These are phyloP conservation scores for Hypsibius dujardini DNA, from an alignment of 1,140 invertebrate genomes.

Conservation along the genomic window DNA sequence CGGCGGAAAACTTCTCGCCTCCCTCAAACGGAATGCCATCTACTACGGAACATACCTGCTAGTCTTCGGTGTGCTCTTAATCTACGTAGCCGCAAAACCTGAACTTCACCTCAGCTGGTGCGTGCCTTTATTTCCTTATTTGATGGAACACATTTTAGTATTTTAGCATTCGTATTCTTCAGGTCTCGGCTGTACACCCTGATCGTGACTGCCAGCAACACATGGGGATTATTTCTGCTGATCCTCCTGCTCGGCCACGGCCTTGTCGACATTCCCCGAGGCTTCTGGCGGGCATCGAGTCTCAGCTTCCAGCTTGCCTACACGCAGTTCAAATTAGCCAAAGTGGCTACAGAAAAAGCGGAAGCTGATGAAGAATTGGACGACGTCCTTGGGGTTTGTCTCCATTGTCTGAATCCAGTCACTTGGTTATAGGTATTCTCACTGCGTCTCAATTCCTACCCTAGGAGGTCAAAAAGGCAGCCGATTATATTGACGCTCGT, in stretches of 20 bases:
- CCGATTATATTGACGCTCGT: slow-evolving; percentile 32
- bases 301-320: slow-evolving; percentile 46
- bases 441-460: too few species aligned
- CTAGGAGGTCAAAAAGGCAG: slow-evolving; percentile 32
- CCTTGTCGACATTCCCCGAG: slow-evolving; percentile 79
- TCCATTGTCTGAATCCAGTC: slow-evolving; percentile 36
- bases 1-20: slow-evolving; percentile 79
- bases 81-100: slow-evolving; percentile 79
- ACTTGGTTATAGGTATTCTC: slow-evolving; percentile 44
- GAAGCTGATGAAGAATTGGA: slow-evolving; percentile 90
- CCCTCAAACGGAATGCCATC: slow-evolving; percentile 86
- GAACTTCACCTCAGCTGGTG: slow-evolving; percentile 48
- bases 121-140: background rate
- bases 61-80: slow-evolving; percentile 78
- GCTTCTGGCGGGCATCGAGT: slow-evolving; percentile 49
- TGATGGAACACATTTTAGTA: background rate
- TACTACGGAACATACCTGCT: slow-evolving; percentile 94
- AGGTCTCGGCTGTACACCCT: background rate
- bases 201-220: slow-evolving; percentile 85
- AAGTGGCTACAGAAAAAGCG: slow-evolving; percentile 82
- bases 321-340: slow-evolving; percentile 90
- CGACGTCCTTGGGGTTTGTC: slow-evolving; percentile 68
- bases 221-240: slow-evolving; percentile 91
- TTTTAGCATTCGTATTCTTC: background rate
- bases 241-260: slow-evolving; percentile 88